Evolutionary conservation across 2,797 vertebrate genomes (phyloP).

Genomic region (Coendou prehensilis): DNA sequence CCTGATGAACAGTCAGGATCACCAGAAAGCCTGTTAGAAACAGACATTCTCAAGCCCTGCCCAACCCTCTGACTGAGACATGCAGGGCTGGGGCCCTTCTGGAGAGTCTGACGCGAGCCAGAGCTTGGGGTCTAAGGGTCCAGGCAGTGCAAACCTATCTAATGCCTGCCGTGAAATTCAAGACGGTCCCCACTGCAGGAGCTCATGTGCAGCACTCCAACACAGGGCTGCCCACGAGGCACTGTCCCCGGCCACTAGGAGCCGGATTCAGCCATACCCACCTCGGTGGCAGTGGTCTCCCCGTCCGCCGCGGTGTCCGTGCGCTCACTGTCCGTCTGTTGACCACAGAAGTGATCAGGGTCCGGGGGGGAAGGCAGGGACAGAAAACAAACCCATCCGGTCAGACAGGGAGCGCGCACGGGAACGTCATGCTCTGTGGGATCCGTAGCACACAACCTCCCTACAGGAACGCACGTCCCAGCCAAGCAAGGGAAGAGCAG

Average conservation of each 20-base stretch:
- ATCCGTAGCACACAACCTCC: conserved; percentile 84
- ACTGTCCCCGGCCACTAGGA: conserved; percentile 15
- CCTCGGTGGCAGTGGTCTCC: conserved; percentile 97
- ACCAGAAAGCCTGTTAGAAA: neutral
- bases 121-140: neutral
- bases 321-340: conserved; percentile 98
- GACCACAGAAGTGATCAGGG: conserved; percentile 87
- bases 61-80: neutral
- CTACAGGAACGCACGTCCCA: conserved; percentile 84
- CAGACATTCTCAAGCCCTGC: neutral
- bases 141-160: neutral
- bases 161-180: neutral
- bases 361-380: conserved; percentile 92
- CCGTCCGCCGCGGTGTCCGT: conserved; percentile 97
- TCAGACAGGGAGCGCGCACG: conserved; percentile 84
- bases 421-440: conserved; percentile 75
- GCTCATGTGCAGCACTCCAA: neutral
- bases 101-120: neutral
- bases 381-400: conserved; percentile 92
- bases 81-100: rapidly evolving
- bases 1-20: neutral
- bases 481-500: conserved; percentile 87
- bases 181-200: neutral
- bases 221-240: neutral
- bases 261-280: conserved; percentile 85